Percentiles rank a stretch among this genome's conserved stretches.
phyloP scores from a whole-genome alignment of 2,888 invertebrate genomes.

The Hydrotaea diabolus region DNA sequence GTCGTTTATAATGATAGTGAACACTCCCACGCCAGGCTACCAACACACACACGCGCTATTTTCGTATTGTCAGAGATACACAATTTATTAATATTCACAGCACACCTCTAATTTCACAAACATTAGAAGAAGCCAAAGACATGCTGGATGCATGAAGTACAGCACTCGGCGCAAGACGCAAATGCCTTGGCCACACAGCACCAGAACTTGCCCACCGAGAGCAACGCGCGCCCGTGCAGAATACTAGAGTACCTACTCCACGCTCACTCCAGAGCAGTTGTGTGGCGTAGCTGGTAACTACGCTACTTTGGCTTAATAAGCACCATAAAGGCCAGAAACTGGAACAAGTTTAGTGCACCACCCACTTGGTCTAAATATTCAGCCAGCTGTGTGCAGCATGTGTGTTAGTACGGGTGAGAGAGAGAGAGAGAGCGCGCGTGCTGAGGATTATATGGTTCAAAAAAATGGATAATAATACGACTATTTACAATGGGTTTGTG shows the following conservation, averaged over 20 bases:
- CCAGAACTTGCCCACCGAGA: too few species aligned
- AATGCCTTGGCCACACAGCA: background rate
- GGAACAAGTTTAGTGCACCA: conserved; percentile 64
- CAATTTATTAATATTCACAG: conserved; percentile 9
- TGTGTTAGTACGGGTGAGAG: background rate
- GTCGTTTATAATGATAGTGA: background rate
- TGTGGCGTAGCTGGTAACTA: background rate
- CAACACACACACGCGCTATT: too few species aligned
- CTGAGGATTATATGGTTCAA: background rate
- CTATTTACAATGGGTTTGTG: conserved; percentile 40
- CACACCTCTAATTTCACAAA: background rate
- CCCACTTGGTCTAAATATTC: background rate
- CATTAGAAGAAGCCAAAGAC: background rate
- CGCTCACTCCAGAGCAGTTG: background rate
- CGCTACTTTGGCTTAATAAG: conserved; percentile 49
- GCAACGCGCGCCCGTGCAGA: too few species aligned
- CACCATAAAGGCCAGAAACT: conserved; percentile 63
- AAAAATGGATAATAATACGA: background rate
- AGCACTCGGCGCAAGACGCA: background rate
- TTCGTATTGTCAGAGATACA: background rate
- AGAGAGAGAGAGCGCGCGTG: background rate
- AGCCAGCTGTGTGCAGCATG: background rate
- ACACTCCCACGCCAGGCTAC: too few species aligned
- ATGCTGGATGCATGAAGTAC: background rate
- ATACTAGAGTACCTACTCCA: background rate